Base-by-base conservation (phyloP, 1,140 invertebrate species). In the Bombus confusus region DNA sequence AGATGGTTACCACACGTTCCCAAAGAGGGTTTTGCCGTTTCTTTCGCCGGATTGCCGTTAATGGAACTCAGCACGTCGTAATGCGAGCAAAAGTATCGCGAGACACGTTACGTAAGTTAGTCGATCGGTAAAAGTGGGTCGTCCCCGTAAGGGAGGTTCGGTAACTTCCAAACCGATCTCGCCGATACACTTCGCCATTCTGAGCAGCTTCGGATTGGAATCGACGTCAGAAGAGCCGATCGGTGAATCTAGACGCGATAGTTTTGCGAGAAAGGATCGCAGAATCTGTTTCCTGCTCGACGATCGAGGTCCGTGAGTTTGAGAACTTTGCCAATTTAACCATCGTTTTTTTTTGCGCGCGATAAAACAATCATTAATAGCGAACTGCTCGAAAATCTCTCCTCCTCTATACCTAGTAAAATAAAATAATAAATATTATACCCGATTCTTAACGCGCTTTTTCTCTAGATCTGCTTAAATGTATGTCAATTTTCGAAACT, bases 41-140 rank as follows among this genome's bases (percentile, higher is more conserved):
- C 80, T n/a, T 62, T 86, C 83, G 79, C 31, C 43, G 66, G 72
- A 74, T 77, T 52, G 25, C 78, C 78, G 31, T 75, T 90, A 90
- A 90, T 87, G 87, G 85, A 88, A 64, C 83, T 43, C 75, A 76
- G 82, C 74, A 84, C 71, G 86, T 86, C 68, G 87, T 87, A n/a
- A n/a, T n/a, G 59, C 59, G 28, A 75, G 86, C 59, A 85, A 43
- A 83, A 75, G 80, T 59, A 87, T 80, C 82, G 74, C 74, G 74
- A 57, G 72, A 72, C 68, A 47, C 25, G 81, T 91, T 86, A 89
- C 79, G 85, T 85, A 89, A 10, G 52, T 39, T 39, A 22, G 52
- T 39, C 52, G 69, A 25, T 37, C 66, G 78, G 88, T 88, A 91
- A 90, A 91, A 91, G 90, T 91, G 90, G 88, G 87, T 79, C 90